A percentile compares a stretch with the other conserved stretches of the same genome.
Evolutionary conservation across 37 sponge, comb jelly and placozoan species (phyloP).

Genomic region (Spongilla lacustris): DNA sequence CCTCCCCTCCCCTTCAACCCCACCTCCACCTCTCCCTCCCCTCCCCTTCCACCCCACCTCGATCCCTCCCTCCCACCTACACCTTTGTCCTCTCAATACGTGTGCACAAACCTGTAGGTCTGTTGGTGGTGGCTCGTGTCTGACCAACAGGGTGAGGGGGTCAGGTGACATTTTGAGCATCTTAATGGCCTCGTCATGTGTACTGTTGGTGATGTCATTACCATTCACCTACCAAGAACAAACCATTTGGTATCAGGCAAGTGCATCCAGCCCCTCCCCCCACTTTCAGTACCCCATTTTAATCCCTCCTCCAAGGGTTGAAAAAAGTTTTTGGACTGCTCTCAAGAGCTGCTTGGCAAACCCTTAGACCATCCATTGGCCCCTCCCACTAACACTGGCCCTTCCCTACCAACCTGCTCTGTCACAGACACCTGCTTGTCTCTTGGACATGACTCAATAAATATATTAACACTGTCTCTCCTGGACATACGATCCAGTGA

Average conservation of each 20-base stretch:
- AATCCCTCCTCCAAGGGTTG: not conserved
- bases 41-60: not conserved
- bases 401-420: too few species aligned
- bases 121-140: constrained; percentile 74
- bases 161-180: constrained; percentile 39
- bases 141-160: constrained; percentile 58
- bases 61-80: not conserved
- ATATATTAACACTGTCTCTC: too few species aligned
- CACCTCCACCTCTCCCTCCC: not conserved
- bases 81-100: too few species aligned
- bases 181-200: constrained; percentile 66
- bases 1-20: too few species aligned
- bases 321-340: too few species aligned
- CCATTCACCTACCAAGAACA: constrained; percentile 52
- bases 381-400: too few species aligned
- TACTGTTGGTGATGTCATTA: constrained; percentile 38
- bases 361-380: too few species aligned
- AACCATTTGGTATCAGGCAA: not conserved
- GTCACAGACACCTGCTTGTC: too few species aligned
- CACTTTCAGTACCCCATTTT: too few species aligned
- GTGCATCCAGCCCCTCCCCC: not conserved
- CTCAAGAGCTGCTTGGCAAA: too few species aligned
- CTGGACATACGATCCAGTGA: too few species aligned
- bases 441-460: too few species aligned
- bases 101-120: constrained; percentile 57